Conservation (phyloP, 2,888 invertebrate genomes). For the Dryobota labecula region DNA sequence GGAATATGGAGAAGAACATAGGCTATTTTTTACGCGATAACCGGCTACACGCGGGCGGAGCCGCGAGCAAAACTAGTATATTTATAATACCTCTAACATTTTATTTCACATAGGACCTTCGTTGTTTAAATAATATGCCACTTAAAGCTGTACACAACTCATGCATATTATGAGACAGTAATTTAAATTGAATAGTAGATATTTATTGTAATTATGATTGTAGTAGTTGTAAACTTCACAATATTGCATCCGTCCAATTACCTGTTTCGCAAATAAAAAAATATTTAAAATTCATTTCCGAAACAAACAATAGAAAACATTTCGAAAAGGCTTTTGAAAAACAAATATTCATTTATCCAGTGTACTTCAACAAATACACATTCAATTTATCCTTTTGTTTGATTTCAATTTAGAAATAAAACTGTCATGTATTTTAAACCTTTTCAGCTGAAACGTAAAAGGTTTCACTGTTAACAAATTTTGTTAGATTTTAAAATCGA, state of each 20-base stretch:
- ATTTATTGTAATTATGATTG: neutral
- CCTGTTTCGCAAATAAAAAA: neutral
- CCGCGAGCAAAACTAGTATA: no score
- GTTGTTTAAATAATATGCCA: neutral
- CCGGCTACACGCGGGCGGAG: no score
- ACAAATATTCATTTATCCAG: constrained; percentile 1
- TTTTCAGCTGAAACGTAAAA: neutral
- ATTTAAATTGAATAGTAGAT: neutral
- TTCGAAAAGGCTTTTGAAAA: constrained; percentile 3
- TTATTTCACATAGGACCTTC: neutral
- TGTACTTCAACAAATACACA: constrained; percentile 3
- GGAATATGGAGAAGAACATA: no score
- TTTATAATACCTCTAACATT: no score
- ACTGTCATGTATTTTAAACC: neutral
- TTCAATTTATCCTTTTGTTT: constrained; percentile 16
- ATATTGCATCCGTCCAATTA: neutral
- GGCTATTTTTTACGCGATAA: no score
- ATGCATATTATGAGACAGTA: neutral
- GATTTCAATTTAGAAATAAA: constrained; percentile 20
- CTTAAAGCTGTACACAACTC: no score
- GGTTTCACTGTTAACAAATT: neutral
- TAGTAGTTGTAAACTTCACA: neutral
- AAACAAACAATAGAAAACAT: constrained; percentile 8
- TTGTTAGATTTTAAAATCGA: no score
- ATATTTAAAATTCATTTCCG: constrained; percentile 14